Evolutionary conservation across 2,113 vertebrate genomes (phyloP), one percentile per base, ranked within the genome.

Genomic region (Rhea pennata): DNA sequence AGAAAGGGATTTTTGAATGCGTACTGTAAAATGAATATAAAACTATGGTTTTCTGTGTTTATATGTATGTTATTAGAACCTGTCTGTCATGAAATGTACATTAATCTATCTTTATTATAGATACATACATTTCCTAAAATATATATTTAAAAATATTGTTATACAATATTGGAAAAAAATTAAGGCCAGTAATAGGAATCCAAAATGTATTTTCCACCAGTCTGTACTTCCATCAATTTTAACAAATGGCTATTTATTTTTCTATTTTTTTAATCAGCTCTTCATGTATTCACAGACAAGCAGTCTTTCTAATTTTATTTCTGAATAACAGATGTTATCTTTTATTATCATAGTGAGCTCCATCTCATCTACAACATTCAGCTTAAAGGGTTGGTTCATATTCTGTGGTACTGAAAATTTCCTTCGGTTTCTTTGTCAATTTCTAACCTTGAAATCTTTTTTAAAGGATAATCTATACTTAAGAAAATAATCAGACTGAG

Each of bases 1-100:
- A 91, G 64, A 84, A 96, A 95, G 62, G 56, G 13, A 90, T 96
- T 67, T 93, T 96, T 80, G 36, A 78, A n/a, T 92, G 29, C 51
- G 61, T 92, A 72, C 40, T 83, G 39, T 83, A 82, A 93, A 75
- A 71, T 58, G 40, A 93, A 80, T 65, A 75, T 27, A 92, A 95
- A 97, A 87, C 24, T 20, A 3, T 66, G 56, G 36, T 36, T 36
- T 36, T 39, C 2, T 51, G 24, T 71, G 73, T 87, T 91, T 84
- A 79, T 5, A 70, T 71, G 58, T 88, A 66, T 42, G 40, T 19
- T 93, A 72, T 82, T 94, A 67, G n/a, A 70, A 82, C 22, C 42
- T 65, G 20, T 51, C 59, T 69, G 29, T 42, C 33, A 85, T 15
- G 6, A 81, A 75, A 62, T 42, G 7, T 20, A 72, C 26, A 36